phyloP scores from a whole-genome alignment of 2,888 invertebrate species.

The Oasisia sp. region DNA sequence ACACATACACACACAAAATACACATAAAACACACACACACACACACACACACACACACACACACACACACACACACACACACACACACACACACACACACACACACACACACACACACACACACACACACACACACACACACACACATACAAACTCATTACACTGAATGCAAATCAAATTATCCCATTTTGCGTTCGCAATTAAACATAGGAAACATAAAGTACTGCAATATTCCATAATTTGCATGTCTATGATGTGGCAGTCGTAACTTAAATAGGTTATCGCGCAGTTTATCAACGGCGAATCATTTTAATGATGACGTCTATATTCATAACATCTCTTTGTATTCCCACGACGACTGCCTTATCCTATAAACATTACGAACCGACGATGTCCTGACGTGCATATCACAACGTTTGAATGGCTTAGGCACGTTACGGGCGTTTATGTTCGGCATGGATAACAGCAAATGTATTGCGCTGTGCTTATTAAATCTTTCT shows the following conservation, averaged over 20 bases:
- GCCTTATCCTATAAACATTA: not conserved
- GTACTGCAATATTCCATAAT: not conserved
- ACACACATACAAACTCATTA: too few relatives aligned
- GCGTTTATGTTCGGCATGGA: too few relatives aligned
- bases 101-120: too few relatives aligned
- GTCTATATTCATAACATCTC: not conserved
- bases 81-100: too few relatives aligned
- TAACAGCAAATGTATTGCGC: too few relatives aligned
- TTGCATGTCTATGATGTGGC: not conserved
- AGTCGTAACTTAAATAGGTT: not conserved
- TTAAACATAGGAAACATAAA: not conserved
- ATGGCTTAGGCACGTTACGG: not conserved
- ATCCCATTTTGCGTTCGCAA: not conserved
- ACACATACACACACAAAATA: too few relatives aligned
- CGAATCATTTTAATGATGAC: not conserved
- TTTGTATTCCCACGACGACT: not conserved
- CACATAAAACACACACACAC: too few relatives aligned
- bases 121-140: too few relatives aligned
- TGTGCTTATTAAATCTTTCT: too few relatives aligned
- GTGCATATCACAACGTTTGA: not conserved
- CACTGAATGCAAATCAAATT: not conserved
- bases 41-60: too few relatives aligned
- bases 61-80: too few relatives aligned
- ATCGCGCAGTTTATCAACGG: not conserved
- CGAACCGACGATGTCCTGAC: not conserved